Base-by-base conservation (phyloP, 2,797 vertebrate genomes). In the Acipenser oxyrinchus region DNA sequence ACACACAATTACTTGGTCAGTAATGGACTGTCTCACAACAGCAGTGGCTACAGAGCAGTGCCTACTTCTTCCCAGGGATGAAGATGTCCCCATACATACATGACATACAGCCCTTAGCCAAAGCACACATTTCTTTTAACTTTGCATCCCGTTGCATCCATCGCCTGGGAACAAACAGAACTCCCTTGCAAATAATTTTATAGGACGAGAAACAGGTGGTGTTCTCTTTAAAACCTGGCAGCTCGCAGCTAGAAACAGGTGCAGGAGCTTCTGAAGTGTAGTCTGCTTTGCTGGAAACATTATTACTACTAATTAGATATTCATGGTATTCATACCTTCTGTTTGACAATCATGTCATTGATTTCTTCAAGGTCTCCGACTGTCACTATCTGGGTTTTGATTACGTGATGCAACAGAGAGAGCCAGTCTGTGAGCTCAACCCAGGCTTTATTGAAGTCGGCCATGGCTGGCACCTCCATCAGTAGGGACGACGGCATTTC, bases 331-430 rank as follows among this genome's bases (percentile, higher is more conserved):
- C 84, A 72, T 86, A 98, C 96, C 95, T 97, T 95, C 71, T 96
- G 93, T 76, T 91, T 92, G 78, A 77, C 74, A 76, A 93, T 93
- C 89, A 94, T 94, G 68, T 93, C 81, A 59, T 85, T 92, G 84
- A 99, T 99, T 82, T 99, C 93, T 62, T 94, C 93, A 71, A 94
- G 87, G 80, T 99, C 95, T 23, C 93, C 95, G 70, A 99, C 95
- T 77, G 87, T 89, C 72, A 95, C 96, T 7, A 86, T 88, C 74
- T 95, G 93, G 75, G 93, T 92, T 81, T 93, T 92, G 72, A 94
- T 89, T 82, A 94, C 92, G 81, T 88, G 89, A 69, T 97, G 93
- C 81, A 96, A 82, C 75, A 89, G 85, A 73, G 92, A 89, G 67
- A 99, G 90, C 94, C 96, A 98, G 66, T 98, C 92, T 1, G 89